Percentiles rank a stretch among this genome's conserved stretches.
Conservation (phyloP, 2,888 invertebrate species). For the Coleophora deauratella region DNA sequence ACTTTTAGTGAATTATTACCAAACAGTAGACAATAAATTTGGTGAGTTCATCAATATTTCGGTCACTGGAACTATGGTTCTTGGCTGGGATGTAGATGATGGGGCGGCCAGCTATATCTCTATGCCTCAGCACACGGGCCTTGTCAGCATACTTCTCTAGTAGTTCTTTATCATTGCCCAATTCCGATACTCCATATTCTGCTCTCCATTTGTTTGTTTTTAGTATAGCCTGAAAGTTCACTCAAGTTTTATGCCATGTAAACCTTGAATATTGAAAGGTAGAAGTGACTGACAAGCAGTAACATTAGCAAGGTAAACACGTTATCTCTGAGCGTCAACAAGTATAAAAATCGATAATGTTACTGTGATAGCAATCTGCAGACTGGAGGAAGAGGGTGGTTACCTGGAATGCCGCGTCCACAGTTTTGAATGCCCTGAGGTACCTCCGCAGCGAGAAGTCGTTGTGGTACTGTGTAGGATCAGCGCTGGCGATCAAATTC, state of each 20-base stretch:
- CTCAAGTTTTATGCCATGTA: too few relatives aligned
- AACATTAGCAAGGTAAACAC: neutral
- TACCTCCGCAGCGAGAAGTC: constrained; percentile 82
- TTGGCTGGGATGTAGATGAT: constrained; percentile 86
- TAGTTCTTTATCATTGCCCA: constrained; percentile 69
- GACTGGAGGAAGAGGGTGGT: constrained; percentile 4
- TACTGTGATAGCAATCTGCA: neutral
- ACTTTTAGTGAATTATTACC: too few relatives aligned
- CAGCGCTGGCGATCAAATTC: constrained; percentile 81
- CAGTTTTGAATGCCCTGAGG: constrained; percentile 81
- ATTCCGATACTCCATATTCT: constrained; percentile 79
- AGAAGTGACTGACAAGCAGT: too few relatives aligned
- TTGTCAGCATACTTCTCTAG: constrained; percentile 76
- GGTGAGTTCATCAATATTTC: constrained; percentile 84
- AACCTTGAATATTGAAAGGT: too few relatives aligned
- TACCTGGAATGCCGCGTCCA: constrained; percentile 84
- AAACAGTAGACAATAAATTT: constrained; percentile 85
- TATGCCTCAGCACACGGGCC: constrained; percentile 80
- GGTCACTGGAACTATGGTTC: constrained; percentile 81
- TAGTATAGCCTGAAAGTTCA: constrained; percentile 76
- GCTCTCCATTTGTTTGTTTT: constrained; percentile 87
- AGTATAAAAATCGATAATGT: neutral
- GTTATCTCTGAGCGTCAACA: neutral
- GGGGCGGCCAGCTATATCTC: constrained; percentile 82
- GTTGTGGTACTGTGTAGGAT: constrained; percentile 83